Conservation (phyloP, 2,888 invertebrate species). For the Dione juno region DNA sequence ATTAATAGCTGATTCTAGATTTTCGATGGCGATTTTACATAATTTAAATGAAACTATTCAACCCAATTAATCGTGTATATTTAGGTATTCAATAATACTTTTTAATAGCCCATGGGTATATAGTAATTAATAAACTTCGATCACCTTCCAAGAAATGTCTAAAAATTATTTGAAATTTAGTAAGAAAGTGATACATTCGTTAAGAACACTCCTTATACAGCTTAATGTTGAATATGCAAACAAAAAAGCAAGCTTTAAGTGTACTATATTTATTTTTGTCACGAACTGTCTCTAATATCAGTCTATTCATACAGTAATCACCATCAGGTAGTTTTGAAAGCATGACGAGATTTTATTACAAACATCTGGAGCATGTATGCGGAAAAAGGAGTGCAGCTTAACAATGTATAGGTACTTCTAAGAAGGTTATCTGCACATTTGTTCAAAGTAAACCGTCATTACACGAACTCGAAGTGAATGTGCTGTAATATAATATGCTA, state of each 20-base stretch:
- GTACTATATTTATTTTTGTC: neutral
- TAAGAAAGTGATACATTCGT: no score
- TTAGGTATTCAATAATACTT: no score
- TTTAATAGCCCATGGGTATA: no score
- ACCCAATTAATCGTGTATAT: no score
- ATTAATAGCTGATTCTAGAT: no score
- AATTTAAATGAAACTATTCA: no score
- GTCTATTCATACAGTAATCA: constrained; percentile 23
- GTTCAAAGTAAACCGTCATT: neutral
- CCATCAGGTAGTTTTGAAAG: constrained; percentile 34
- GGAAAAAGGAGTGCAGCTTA: constrained; percentile 22
- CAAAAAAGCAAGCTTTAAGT: neutral
- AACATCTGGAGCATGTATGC: constrained; percentile 38
- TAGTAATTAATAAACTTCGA: no score
- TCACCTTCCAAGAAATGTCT: no score
- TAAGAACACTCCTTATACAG: no score
- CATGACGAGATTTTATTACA: constrained; percentile 37
- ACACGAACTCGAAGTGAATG: constrained; percentile 10
- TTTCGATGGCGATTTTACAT: no score
- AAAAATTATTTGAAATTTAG: no score
- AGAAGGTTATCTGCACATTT: constrained; percentile 19
- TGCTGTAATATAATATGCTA: neutral
- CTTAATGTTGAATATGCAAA: neutral
- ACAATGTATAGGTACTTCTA: constrained; percentile 22
- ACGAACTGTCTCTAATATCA: constrained; percentile 9